Evolutionary conservation across 2,797 vertebrate genomes (phyloP).

Genomic region (Allobates femoralis): DNA sequence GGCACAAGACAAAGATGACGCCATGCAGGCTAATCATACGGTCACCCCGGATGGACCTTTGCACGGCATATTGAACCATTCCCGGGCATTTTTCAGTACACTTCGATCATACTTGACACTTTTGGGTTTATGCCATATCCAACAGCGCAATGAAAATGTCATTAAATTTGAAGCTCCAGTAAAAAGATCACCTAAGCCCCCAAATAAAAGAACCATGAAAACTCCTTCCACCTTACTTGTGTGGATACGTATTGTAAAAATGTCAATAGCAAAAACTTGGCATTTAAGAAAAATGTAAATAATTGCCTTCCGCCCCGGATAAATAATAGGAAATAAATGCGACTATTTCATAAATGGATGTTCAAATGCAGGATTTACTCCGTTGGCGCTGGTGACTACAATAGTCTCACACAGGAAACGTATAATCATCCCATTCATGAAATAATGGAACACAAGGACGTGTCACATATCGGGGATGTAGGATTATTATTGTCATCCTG

Average conservation of each 20-base stretch:
- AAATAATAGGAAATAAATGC: not conserved
- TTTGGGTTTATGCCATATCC: not conserved
- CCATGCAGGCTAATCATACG: no score
- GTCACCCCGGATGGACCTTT: no score
- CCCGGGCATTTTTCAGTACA: no score
- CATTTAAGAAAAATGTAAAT: not conserved
- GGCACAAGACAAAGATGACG: no score
- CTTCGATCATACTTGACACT: no score
- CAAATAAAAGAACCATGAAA: not conserved
- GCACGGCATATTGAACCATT: no score
- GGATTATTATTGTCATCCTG: not conserved
- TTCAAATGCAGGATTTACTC: not conserved
- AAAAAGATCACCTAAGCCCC: not conserved
- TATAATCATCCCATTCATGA: not conserved
- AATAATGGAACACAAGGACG: slow-evolving; percentile 7
- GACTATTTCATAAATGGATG: not conserved
- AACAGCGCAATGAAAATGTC: not conserved
- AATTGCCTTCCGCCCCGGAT: not conserved
- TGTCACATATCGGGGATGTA: not conserved
- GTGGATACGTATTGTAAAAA: not conserved
- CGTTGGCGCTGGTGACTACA: not conserved
- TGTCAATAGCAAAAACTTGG: not conserved
- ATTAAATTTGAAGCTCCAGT: not conserved
- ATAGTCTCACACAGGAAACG: not conserved
- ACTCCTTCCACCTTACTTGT: not conserved